Evolutionary conservation across 2,113 vertebrate genomes (phyloP).

Genomic region (Dolichotis patagonum): DNA sequence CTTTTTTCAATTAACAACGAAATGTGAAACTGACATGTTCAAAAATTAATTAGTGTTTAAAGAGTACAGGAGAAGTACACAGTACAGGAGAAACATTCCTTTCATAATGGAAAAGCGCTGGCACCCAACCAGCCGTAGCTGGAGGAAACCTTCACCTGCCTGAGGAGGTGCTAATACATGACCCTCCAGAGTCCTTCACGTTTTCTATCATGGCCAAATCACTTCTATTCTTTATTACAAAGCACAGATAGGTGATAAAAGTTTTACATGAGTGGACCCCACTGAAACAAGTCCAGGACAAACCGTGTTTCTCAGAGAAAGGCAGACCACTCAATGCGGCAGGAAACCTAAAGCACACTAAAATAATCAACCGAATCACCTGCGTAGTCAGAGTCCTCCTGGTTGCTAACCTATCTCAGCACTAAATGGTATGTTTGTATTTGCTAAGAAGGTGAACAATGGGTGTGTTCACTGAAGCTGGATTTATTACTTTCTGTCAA

Average conservation of each 20-base stretch:
- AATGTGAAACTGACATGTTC: slow-evolving; percentile 69
- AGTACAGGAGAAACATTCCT: slow-evolving; percentile 14
- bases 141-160: background rate
- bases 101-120: slow-evolving; percentile 62
- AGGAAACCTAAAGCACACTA: background rate
- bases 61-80: slow-evolving; percentile 33
- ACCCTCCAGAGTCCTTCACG: background rate
- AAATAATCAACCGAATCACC: background rate
- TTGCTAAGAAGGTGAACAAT: background rate
- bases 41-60: slow-evolving; percentile 71
- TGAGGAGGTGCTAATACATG: background rate
- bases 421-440: background rate
- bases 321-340: background rate
- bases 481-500: background rate
- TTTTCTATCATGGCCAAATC: background rate
- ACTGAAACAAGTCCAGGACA: background rate
- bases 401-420: background rate
- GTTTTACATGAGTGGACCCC: background rate
- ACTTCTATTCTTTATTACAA: background rate
- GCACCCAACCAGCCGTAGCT: background rate
- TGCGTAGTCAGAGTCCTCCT: background rate
- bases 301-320: background rate
- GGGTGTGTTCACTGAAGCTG: background rate
- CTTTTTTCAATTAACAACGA: slow-evolving; percentile 74
- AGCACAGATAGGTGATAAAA: background rate